Evolutionary conservation across 2,888 invertebrate species (phyloP), one percentile per base, ranked within the genome.

Genomic region (Digitonthophagus gazella): DNA sequence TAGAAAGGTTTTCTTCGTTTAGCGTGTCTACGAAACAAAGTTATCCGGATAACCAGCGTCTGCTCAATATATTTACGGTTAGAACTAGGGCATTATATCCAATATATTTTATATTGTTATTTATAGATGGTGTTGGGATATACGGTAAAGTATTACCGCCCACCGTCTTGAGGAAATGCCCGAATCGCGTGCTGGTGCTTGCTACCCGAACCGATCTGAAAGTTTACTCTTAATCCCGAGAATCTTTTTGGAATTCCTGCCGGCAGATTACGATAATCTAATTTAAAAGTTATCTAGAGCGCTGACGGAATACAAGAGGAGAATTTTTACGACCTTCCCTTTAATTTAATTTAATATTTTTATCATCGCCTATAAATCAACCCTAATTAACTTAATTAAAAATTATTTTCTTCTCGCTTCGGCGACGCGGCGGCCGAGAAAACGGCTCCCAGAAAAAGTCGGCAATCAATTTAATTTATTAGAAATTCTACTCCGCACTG

Each of bases 331-430:
- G 19, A 20, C 19, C 76, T 79, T 76, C 80, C 80, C 80, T 82
- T 80, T 80, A 80, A 80, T 81, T 82, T 80, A 80, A 82, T 82
- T 82, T 81, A 80, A 81, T 82, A 82, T 83, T 83, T 82, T 81
- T 81, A 81, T 80, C 80, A 78, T 75, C 73, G 77, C 78, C 80
- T 79, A 82, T 82, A 81, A 82, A 82, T 82, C 81, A 81, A 79
- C 80, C 78, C 79, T 80, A 82, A 82, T 82, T 78, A 77, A 77
- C 72, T 78, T 78, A 77, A 78, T 77, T 78, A 77, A 82, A 83
- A 82, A 81, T 81, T 81, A 82, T 83, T 82, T 81, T 77, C 61
- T 61, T 61, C 61, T 44, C 28, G 28, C 28, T 61, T 61, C 61
- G 61, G 61, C 28, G 28, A 44, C 28, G 61, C 61, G 61, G 16